Percentiles rank a stretch among this genome's conserved stretches.
Conservation (phyloP, 1,140 invertebrate genomes). For the Armadillidium nasatum region DNA sequence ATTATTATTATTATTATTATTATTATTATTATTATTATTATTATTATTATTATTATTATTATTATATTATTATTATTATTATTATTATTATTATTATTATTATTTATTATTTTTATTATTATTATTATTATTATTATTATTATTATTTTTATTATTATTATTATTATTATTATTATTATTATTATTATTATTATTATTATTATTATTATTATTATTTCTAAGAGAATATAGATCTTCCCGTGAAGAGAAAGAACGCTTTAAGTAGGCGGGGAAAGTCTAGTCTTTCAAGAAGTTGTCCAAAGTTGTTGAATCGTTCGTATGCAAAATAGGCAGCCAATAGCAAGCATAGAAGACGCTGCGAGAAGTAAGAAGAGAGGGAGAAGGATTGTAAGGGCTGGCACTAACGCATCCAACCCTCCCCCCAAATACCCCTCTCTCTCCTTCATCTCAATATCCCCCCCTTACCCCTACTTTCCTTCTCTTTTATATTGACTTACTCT, state of each 20-base stretch:
- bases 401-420: neutral
- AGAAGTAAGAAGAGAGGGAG: neutral
- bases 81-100: too few species aligned
- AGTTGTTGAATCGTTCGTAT: neutral
- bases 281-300: neutral
- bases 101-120: too few species aligned
- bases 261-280: neutral
- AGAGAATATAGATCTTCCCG: too few species aligned
- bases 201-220: too few species aligned
- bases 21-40: too few species aligned
- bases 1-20: too few species aligned
- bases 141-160: too few species aligned
- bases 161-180: too few species aligned
- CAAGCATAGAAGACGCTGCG: constrained; percentile 2
- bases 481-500: neutral
- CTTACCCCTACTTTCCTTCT: neutral
- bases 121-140: too few species aligned
- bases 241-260: neutral
- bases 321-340: constrained; percentile 4
- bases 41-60: too few species aligned
- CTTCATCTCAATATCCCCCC: neutral
- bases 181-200: too few species aligned
- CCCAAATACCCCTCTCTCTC: neutral
- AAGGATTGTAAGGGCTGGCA: constrained; percentile 1
- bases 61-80: too few species aligned